These are phyloP conservation scores for Caenorhabditis uteleia DNA, from an alignment of 2,888 invertebrate species.

Conservation along the genomic window DNA sequence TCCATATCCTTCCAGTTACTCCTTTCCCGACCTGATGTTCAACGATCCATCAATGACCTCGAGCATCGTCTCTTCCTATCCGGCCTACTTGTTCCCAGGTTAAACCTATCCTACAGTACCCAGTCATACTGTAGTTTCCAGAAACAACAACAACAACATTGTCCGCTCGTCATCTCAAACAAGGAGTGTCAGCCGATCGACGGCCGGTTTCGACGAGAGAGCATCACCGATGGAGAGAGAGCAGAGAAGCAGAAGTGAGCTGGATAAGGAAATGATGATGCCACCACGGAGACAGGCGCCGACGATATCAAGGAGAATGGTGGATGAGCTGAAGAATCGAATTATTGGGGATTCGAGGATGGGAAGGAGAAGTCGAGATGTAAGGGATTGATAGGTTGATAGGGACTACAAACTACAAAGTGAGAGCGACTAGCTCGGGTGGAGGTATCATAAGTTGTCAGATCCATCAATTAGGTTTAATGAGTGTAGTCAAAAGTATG, in stretches of 20 bases:
- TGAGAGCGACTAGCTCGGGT: too few relatives aligned
- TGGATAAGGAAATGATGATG: background rate
- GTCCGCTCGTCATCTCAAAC: constrained; percentile 25
- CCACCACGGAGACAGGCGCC: constrained; percentile 19
- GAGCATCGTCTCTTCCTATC: constrained; percentile 75
- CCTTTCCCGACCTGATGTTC: constrained; percentile 82
- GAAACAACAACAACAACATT: constrained; percentile 27
- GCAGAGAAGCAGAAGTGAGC: constrained; percentile 13
- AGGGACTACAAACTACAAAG: too few relatives aligned
- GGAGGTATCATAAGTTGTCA: too few relatives aligned
- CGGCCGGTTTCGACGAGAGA: constrained; percentile 30
- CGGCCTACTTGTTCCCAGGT: constrained; percentile 54
- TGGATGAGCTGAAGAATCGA: constrained; percentile 80
- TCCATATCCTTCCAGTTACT: too few relatives aligned
- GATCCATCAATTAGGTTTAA: too few relatives aligned
- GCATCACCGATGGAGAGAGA: constrained; percentile 24
- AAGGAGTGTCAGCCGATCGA: constrained; percentile 17
- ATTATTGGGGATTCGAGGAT: constrained; percentile 70
- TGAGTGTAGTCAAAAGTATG: too few relatives aligned
- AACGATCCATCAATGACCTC: constrained; percentile 83
- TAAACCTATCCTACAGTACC: background rate
- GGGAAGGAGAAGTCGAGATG: too few relatives aligned
- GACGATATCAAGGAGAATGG: constrained; percentile 39
- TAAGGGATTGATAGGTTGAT: too few relatives aligned
- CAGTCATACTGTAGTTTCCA: background rate